Percentiles rank a stretch among this genome's conserved stretches.
Evolutionary conservation across 1,140 invertebrate genomes (phyloP).

Genomic region (Drosophila tristis): DNA sequence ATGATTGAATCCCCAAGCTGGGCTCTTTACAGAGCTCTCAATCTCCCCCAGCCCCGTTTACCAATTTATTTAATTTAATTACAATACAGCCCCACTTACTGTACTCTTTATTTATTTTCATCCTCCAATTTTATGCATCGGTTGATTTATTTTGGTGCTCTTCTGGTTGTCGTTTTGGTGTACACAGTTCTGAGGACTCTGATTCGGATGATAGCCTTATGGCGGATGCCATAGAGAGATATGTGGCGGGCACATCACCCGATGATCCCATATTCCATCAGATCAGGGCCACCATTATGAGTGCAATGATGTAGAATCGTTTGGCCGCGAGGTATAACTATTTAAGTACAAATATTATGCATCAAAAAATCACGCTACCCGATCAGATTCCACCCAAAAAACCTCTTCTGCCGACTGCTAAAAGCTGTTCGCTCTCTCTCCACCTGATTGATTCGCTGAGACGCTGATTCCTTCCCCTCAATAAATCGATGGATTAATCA

Average conservation of each 20-base stretch:
- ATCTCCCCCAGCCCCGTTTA: not conserved
- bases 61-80: constrained; percentile 18
- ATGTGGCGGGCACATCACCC: constrained; percentile 28
- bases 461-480: not conserved
- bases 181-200: constrained; percentile 60
- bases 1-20: constrained; percentile 4
- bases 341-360: constrained; percentile 26
- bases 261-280: constrained; percentile 52
- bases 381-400: constrained; percentile 14
- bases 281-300: constrained; percentile 47
- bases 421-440: constrained; percentile 5
- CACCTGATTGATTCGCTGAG: constrained; percentile 10
- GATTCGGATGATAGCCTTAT: constrained; percentile 65
- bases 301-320: constrained; percentile 4
- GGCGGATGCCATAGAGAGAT: constrained; percentile 41
- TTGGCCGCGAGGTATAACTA: constrained; percentile 52
- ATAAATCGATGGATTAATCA: constrained; percentile 1
- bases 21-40: not conserved
- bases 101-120: constrained; percentile 74
- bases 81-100: constrained; percentile 23
- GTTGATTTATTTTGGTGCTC: constrained; percentile 54
- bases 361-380: constrained; percentile 40
- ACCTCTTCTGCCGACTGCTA: no score
- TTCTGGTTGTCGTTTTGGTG: constrained; percentile 14
- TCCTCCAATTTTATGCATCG: constrained; percentile 45